Percentiles rank a stretch among this genome's conserved stretches.
Conservation (phyloP, 2,797 vertebrate species). For the Hyperoplus immaculatus region DNA sequence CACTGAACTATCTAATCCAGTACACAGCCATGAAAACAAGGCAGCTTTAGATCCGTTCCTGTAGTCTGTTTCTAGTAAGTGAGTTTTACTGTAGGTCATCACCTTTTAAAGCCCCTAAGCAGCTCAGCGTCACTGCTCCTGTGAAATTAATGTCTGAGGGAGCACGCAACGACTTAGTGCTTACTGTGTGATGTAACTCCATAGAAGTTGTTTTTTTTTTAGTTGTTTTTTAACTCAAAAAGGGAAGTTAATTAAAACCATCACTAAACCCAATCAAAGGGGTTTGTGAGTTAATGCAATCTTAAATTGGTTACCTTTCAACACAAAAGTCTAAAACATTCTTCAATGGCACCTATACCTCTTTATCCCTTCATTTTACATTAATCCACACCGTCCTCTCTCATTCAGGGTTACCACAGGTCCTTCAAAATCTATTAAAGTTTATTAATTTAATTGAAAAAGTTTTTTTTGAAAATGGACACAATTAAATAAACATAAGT, state of each 20-base stretch:
- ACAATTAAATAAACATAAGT: no score
- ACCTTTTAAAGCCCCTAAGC: slow-evolving; percentile 47
- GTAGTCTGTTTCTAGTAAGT: slow-evolving; percentile 25
- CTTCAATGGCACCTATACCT: neutral
- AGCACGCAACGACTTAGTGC: slow-evolving; percentile 12
- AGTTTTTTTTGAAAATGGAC: no score
- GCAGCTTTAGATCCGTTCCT: slow-evolving; percentile 15
- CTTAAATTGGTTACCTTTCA: neutral
- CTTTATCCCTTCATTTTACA: neutral
- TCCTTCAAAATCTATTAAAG: no score
- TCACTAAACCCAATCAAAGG: neutral
- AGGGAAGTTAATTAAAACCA: neutral
- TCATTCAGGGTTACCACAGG: neutral
- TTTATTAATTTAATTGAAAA: no score
- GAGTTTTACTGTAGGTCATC: slow-evolving; percentile 13
- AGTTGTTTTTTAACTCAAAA: neutral
- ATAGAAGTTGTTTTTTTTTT: neutral
- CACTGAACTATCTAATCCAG: neutral
- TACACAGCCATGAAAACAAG: slow-evolving; percentile 23
- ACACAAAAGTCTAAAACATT: neutral
- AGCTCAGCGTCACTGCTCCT: slow-evolving; percentile 9
- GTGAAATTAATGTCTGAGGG: slow-evolving; percentile 8
- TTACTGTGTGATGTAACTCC: slow-evolving; percentile 13
- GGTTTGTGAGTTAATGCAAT: neutral
- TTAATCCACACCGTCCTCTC: neutral